Percentiles rank a stretch among this genome's conserved stretches.
phyloP scores from a whole-genome alignment of 2,888 invertebrate species.

The Octodonta nipae region DNA sequence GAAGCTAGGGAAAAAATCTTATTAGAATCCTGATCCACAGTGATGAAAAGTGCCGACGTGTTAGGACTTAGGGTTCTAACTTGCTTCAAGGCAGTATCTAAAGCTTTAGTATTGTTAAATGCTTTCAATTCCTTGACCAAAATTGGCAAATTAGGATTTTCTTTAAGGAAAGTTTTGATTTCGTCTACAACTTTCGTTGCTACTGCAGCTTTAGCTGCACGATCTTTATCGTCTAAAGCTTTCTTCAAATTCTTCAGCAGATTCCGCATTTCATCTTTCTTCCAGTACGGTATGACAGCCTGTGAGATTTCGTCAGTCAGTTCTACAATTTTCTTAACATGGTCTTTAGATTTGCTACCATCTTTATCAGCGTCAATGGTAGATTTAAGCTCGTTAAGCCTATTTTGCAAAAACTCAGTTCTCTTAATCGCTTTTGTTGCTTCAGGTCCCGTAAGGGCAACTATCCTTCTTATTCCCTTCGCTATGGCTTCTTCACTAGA shows the following conservation, averaged over 20 bases:
- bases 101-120: conserved; percentile 83
- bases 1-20: conserved; percentile 84
- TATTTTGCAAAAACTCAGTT: conserved; percentile 61
- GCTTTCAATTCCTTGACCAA: conserved; percentile 78
- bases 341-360: conserved; percentile 42
- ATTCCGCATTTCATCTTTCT: conserved; percentile 78
- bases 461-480: conserved; percentile 90
- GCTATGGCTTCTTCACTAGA: conserved; percentile 97
- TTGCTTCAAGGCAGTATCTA: conserved; percentile 87
- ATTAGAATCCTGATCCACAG: conserved; percentile 69
- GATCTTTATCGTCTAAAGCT: conserved; percentile 78
- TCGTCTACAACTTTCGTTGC: conserved; percentile 66
- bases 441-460: conserved; percentile 91
- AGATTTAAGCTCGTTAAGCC: conserved; percentile 50
- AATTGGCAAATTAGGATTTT: conserved; percentile 52
- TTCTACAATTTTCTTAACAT: conserved; percentile 51
- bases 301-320: conserved; percentile 78
- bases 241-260: conserved; percentile 76
- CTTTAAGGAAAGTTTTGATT: conserved; percentile 63
- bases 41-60: conserved; percentile 88
- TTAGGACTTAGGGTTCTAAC: conserved; percentile 67
- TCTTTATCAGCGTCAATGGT: conserved; percentile 44
- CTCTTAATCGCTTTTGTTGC: conserved; percentile 76
- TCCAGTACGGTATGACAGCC: conserved; percentile 84
- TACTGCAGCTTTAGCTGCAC: conserved; percentile 65